Percentiles rank a stretch among this genome's conserved stretches.
Evolutionary conservation across 2,888 invertebrate species (phyloP).

Genomic region (Rhynchonema sp.): DNA sequence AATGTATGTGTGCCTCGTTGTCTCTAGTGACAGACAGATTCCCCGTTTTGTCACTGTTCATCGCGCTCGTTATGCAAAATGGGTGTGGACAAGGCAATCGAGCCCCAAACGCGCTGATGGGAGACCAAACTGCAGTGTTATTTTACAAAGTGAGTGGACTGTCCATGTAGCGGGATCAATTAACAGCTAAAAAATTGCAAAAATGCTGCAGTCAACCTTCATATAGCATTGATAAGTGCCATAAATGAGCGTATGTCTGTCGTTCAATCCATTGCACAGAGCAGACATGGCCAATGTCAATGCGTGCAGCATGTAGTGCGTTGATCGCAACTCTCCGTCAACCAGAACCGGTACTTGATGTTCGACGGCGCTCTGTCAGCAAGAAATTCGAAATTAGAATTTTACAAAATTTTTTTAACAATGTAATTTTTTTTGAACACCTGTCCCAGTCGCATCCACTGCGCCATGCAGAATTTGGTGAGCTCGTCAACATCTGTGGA

Average conservation of each 20-base stretch:
- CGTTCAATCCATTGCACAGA: not conserved
- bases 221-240: slow-evolving; percentile 1
- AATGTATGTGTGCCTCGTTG: too few relatives aligned
- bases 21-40: too few relatives aligned
- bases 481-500: not conserved
- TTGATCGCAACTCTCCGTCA: not conserved
- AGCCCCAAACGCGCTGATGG: too few relatives aligned
- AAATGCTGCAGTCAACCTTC: not conserved
- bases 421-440: not conserved
- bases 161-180: too few relatives aligned
- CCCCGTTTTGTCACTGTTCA: too few relatives aligned
- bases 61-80: too few relatives aligned
- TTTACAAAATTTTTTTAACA: not conserved
- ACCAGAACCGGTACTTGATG: not conserved
- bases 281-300: not conserved
- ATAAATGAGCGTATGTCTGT: not conserved
- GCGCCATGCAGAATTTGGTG: not conserved
- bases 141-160: too few relatives aligned
- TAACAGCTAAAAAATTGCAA: too few relatives aligned
- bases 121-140: too few relatives aligned
- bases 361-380: not conserved
- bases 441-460: not conserved
- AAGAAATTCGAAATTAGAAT: not conserved
- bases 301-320: not conserved
- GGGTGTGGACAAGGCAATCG: too few relatives aligned